A percentile compares a stretch with the other conserved stretches of the same genome.
phyloP scores from a whole-genome alignment of 2,888 invertebrate genomes.

The Idaea dimidiata region DNA sequence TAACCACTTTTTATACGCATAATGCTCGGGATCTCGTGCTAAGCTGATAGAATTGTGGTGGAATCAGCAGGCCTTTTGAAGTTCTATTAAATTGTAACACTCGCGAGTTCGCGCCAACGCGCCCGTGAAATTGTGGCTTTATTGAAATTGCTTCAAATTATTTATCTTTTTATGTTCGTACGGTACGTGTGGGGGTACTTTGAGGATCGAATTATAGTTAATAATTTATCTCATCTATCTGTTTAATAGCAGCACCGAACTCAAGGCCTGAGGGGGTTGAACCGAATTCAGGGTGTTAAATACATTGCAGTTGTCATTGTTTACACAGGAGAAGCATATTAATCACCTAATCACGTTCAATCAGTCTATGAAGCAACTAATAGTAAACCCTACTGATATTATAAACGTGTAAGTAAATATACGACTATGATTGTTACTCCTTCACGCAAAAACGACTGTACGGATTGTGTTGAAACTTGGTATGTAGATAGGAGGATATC shows the following conservation, averaged over 20 bases:
- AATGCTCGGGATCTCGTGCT: constrained; percentile 75
- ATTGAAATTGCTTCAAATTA: constrained; percentile 72
- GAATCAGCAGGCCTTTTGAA: constrained; percentile 79
- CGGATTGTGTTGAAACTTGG: too few relatives aligned
- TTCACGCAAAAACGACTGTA: not conserved
- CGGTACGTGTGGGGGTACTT: constrained; percentile 31
- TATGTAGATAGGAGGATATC: too few relatives aligned
- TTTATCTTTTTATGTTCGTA: constrained; percentile 51
- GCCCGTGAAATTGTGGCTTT: constrained; percentile 76
- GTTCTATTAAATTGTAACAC: constrained; percentile 79
- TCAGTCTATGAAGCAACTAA: not conserved
- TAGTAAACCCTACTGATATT: too few relatives aligned
- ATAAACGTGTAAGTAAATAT: not conserved
- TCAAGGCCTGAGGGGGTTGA: not conserved
- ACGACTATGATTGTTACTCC: not conserved
- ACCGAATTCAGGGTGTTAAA: not conserved
- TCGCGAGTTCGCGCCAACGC: constrained; percentile 74
- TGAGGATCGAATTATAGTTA: constrained; percentile 10
- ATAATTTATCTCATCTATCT: constrained; percentile 14
- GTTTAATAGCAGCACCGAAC: not conserved
- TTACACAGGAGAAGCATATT: not conserved
- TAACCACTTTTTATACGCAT: constrained; percentile 80
- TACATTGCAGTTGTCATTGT: not conserved
- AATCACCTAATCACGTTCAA: not conserved
- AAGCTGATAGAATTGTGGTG: constrained; percentile 80